A percentile compares a stretch with the other conserved stretches of the same genome.
phyloP scores from a whole-genome alignment of 2,113 vertebrate species.

The Dendropsophus ebraccatus region DNA sequence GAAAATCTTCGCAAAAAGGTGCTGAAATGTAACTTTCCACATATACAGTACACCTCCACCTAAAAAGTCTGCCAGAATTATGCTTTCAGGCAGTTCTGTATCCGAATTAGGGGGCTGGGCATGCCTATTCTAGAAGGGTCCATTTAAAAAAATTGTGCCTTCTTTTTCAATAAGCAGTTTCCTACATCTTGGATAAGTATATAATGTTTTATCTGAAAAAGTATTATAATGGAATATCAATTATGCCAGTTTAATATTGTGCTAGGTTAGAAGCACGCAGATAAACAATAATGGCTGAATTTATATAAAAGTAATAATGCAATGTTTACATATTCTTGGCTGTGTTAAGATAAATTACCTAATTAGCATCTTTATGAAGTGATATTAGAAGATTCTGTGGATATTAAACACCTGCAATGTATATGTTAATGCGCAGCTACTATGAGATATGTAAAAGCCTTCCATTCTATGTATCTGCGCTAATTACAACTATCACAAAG shows the following conservation, averaged over 20 bases:
- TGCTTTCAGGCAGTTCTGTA: too few relatives aligned
- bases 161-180: too few relatives aligned
- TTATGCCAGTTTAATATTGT: not conserved
- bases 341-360: not conserved
- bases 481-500: slow-evolving; percentile 45
- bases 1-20: too few relatives aligned
- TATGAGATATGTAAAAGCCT: slow-evolving; percentile 32
- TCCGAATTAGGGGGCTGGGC: too few relatives aligned
- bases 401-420: slow-evolving; percentile 51
- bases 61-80: too few relatives aligned
- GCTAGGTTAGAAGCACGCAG: not conserved
- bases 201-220: not conserved
- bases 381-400: slow-evolving; percentile 5
- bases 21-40: too few relatives aligned
- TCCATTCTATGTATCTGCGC: slow-evolving; percentile 2
- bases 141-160: too few relatives aligned
- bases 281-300: not conserved
- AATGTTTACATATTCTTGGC: not conserved
- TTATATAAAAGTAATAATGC: not conserved
- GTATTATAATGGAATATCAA: not conserved
- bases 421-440: slow-evolving; percentile 11
- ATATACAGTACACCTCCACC: not conserved
- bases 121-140: too few relatives aligned
- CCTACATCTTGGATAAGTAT: not conserved
- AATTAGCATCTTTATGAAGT: slow-evolving; percentile 36